phyloP scores from a whole-genome alignment of 1,140 invertebrate species.

The Goniozus legneri region DNA sequence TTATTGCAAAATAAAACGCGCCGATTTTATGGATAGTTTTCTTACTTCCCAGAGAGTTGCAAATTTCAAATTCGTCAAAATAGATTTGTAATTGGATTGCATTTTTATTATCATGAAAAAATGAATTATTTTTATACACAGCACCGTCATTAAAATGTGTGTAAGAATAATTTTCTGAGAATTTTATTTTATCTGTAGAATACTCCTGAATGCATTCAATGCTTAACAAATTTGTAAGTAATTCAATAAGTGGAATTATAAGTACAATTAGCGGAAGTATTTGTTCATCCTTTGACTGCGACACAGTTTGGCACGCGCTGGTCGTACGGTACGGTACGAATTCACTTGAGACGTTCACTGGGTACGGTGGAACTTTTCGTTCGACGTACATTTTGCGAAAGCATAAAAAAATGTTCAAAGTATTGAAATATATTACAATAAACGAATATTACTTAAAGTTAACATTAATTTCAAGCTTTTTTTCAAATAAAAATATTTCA shows the following conservation, averaged over 20 bases:
- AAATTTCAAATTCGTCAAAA: neutral
- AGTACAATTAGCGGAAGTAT: constrained; percentile 7
- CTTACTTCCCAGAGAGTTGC: neutral
- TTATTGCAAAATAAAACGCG: neutral
- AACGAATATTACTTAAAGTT: no score
- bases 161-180: neutral
- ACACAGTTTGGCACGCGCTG: no score
- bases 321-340: no score
- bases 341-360: no score
- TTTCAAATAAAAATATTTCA: no score
- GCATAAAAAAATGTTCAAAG: no score
- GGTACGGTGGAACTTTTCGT: no score
- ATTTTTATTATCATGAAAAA: neutral
- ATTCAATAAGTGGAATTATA: constrained; percentile 15
- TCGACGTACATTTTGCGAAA: no score
- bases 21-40: neutral
- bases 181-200: neutral
- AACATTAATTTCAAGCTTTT: no score
- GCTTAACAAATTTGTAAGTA: constrained; percentile 6
- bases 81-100: neutral
- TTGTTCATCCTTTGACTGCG: no score
- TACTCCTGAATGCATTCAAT: neutral
- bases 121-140: neutral
- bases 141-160: neutral
- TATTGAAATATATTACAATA: no score